These are phyloP conservation scores for Reinhardtius hippoglossoides DNA, from an alignment of 2,113 vertebrate species.

Conservation along the genomic window DNA sequence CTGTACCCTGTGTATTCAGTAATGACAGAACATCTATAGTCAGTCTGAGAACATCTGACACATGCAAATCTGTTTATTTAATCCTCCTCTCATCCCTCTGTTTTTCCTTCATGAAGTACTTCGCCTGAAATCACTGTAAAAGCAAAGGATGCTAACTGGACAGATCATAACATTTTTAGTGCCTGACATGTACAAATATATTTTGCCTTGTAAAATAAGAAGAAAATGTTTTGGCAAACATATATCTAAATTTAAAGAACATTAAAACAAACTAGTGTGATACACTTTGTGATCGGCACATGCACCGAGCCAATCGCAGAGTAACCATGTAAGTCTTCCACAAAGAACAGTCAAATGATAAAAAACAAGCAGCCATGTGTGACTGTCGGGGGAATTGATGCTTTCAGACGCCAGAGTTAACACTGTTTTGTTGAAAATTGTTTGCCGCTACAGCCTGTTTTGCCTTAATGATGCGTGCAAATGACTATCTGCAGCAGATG, in stretches of 20 bases:
- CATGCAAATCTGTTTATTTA: constrained; percentile 15
- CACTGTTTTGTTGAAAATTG: constrained; percentile 13
- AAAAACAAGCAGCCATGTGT: background rate
- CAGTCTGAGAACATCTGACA: too few species aligned
- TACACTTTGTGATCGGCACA: too few species aligned
- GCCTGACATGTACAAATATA: background rate
- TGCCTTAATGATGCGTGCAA: constrained; percentile 43
- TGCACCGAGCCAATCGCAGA: background rate
- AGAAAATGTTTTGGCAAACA: background rate
- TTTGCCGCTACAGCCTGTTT: constrained; percentile 22
- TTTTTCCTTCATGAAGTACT: background rate
- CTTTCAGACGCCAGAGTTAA: constrained; percentile 1
- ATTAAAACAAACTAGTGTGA: too few species aligned
- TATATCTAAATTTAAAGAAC: background rate
- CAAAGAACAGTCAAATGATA: background rate
- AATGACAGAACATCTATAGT: too few species aligned
- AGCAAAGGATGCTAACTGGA: background rate
- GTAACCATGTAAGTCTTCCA: background rate
- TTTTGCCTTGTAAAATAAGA: background rate
- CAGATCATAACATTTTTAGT: background rate
- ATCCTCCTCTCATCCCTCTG: constrained; percentile 6
- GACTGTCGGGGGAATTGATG: constrained; percentile 10
- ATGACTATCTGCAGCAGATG: constrained; percentile 35
- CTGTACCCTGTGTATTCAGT: background rate
- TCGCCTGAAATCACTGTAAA: background rate